These are phyloP conservation scores for Struthio camelus DNA, from an alignment of 2,113 vertebrate species.

Conservation along the genomic window DNA sequence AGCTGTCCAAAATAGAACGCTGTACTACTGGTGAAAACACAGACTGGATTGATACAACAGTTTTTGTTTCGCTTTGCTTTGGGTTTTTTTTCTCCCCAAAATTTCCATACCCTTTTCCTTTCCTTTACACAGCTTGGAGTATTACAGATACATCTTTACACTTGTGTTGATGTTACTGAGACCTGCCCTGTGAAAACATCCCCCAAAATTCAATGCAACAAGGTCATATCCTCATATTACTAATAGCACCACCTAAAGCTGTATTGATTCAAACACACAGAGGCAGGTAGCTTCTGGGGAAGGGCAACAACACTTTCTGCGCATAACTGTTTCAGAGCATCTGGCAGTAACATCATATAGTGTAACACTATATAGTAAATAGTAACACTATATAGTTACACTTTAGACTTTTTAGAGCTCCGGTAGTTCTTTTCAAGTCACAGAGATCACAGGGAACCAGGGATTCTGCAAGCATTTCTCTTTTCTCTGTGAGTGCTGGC, in stretches of 20 bases:
- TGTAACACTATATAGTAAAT: too few relatives aligned
- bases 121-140: neutral
- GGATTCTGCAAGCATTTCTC: neutral
- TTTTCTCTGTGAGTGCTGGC: neutral
- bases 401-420: neutral
- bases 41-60: neutral
- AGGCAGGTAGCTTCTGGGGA: neutral
- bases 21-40: neutral
- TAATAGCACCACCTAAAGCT: neutral
- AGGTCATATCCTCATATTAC: neutral
- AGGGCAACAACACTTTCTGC: neutral
- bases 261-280: neutral
- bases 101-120: neutral
- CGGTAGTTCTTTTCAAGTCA: neutral
- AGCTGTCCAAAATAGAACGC: neutral
- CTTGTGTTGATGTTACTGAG: neutral
- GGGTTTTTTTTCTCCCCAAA: accelerated
- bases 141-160: neutral
- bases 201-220: neutral
- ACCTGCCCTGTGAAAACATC: neutral
- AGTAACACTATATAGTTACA: too few relatives aligned
- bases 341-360: too few relatives aligned
- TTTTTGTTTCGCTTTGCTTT: accelerated
- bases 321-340: neutral
- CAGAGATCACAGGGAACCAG: neutral